Base-by-base conservation (phyloP, 2,797 vertebrate genomes). In the Lithobates pipiens region DNA sequence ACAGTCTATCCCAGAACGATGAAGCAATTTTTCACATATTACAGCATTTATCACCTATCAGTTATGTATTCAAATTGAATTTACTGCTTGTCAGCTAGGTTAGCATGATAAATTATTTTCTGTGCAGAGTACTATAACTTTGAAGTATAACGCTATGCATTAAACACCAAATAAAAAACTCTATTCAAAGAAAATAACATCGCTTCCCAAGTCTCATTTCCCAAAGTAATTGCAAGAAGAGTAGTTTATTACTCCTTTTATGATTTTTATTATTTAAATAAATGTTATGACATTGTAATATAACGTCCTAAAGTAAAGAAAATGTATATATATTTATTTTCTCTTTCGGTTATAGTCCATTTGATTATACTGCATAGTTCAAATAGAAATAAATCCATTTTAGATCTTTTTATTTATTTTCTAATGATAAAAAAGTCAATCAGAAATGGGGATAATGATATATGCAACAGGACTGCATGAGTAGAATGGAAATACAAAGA, bases 11-110 rank as follows among this genome's bases (percentile, higher is more conserved):
- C 69, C 25, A 78, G 25, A 78, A 77, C 78, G 76, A 83, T 83
- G 85, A 86, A 68, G 75, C 76, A 77, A 83, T 83, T 86, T 79
- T 77, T 83, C 80, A 83, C 76, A 74, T 75, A 79, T 83, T 75
- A 76, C 50, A 73, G 76, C 68, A 83, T 86, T 86, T 83, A 83
- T 86, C 76, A 86, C 80, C 80, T 74, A 83, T 83, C 70, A 73
- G 80, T 83, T 86, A 83, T 86, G 61, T 78, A 86, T 86, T 86
- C 76, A 83, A 83, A 86, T 68, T 86, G 75, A 83, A 86, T 86
- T 86, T 86, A 83, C 85, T 86, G 85, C 75, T 83, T 86, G 85
- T 83, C 85, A 86, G 76, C 65, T 74, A 82, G 75, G 75, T 78
- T 83, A 83, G 76, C 57, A 78, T 83, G 69, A 86, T 83, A 86